Conservation (phyloP, 92 coral and sea anemone species). For the Pocillopora meandrina region DNA sequence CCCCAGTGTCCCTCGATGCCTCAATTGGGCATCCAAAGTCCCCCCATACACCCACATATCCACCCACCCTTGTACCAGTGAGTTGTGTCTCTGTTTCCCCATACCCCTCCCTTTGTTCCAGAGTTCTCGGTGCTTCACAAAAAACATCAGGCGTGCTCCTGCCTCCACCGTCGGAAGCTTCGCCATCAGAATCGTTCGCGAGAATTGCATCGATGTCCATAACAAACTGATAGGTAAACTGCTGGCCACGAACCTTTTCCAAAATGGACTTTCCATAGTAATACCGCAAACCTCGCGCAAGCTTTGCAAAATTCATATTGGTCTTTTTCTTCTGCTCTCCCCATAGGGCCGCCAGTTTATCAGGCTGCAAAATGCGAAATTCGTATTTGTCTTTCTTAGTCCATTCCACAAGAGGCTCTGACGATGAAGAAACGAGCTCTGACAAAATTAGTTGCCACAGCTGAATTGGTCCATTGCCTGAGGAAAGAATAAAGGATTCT, state of each 20-base stretch:
- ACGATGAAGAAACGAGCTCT: constrained; percentile 8
- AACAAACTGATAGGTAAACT: constrained; percentile 18
- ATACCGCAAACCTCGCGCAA: constrained; percentile 30
- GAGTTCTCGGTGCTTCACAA: too few relatives aligned
- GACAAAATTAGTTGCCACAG: constrained; percentile 28
- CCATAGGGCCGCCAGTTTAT: constrained; percentile 24
- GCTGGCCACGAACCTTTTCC: constrained; percentile 32
- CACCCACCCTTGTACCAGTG: neutral
- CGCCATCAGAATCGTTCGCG: constrained; percentile 20
- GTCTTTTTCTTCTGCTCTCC: constrained; percentile 21
- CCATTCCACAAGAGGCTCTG: constrained; percentile 24
- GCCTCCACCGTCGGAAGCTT: neutral
- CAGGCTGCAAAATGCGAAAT: constrained; percentile 26
- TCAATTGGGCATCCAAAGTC: neutral
- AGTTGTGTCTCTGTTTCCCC: neutral
- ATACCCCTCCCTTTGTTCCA: neutral
- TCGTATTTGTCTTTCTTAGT: constrained; percentile 25
- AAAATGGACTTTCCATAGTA: constrained; percentile 32
- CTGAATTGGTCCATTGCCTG: constrained; percentile 39
- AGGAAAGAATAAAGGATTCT: neutral
- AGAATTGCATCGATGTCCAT: constrained; percentile 31
- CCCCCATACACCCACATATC: neutral
- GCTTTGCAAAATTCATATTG: constrained; percentile 27
- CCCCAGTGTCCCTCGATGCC: neutral
- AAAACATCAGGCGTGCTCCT: neutral